Evolutionary conservation across 2,797 vertebrate genomes (phyloP).

Genomic region (Protosalanx chinensis): DNA sequence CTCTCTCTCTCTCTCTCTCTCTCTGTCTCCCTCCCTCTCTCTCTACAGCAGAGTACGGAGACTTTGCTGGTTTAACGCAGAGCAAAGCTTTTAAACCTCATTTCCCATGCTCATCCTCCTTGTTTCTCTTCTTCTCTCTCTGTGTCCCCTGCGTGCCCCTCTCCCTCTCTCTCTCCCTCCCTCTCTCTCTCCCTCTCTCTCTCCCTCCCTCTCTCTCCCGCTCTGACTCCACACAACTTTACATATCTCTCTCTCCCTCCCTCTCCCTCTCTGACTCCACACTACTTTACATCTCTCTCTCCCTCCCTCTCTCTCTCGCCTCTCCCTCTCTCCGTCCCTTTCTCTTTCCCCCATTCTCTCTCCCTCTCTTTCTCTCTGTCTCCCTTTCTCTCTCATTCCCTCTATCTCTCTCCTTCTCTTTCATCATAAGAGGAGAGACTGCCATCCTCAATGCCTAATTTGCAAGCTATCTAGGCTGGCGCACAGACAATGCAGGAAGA

Average conservation of each 20-base stretch:
- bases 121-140: constrained; percentile 29
- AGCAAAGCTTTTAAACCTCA: constrained; percentile 69
- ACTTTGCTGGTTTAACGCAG: constrained; percentile 57
- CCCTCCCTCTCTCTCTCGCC: background rate
- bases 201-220: too few species aligned
- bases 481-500: constrained; percentile 23
- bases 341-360: background rate
- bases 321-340: background rate
- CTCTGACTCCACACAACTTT: constrained; percentile 4
- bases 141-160: background rate
- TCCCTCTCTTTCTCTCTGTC: too few species aligned
- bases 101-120: constrained; percentile 51
- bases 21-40: constrained; percentile 30
- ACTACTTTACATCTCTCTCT: background rate
- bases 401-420: background rate
- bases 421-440: background rate
- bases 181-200: constrained; percentile 2
- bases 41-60: constrained; percentile 49
- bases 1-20: too few species aligned
- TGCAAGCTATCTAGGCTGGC: constrained; percentile 41
- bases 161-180: background rate
- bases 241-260: background rate
- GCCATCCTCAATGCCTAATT: constrained; percentile 39
- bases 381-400: background rate
- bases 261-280: background rate